Conservation (phyloP, 2,113 vertebrate genomes). For the Cranoglanis bouderius region DNA sequence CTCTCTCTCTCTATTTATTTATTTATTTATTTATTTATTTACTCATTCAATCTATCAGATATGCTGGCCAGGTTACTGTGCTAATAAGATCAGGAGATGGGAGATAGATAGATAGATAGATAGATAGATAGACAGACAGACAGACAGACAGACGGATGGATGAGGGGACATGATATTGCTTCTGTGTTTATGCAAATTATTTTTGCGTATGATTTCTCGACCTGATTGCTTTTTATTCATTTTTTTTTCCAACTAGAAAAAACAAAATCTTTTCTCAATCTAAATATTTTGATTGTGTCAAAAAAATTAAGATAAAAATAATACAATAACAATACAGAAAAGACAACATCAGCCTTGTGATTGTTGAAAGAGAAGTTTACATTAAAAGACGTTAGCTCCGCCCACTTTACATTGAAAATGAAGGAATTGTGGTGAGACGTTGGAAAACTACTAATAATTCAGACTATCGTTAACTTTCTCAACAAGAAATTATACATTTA, state of each 20-base stretch:
- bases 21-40: background rate
- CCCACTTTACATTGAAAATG: background rate
- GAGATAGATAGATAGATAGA: background rate
- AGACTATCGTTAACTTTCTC: background rate
- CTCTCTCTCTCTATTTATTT: background rate
- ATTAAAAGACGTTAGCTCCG: background rate
- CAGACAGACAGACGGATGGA: background rate
- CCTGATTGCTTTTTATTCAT: background rate
- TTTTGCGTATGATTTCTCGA: background rate
- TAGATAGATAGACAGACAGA: background rate
- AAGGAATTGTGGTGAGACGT: background rate
- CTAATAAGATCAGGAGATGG: background rate
- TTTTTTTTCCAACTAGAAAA: background rate
- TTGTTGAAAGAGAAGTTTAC: background rate
- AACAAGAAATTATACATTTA: no score
- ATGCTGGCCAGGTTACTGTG: constrained; percentile 52
- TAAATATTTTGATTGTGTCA: no score
- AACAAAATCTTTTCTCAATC: background rate
- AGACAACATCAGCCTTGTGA: background rate
- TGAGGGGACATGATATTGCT: background rate
- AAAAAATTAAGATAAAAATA: background rate
- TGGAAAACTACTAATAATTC: background rate
- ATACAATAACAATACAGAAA: background rate
- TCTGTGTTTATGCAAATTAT: background rate
- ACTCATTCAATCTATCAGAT: background rate